Evolutionary conservation across 2,888 invertebrate genomes (phyloP).

Genomic region (Cinara cedri): DNA sequence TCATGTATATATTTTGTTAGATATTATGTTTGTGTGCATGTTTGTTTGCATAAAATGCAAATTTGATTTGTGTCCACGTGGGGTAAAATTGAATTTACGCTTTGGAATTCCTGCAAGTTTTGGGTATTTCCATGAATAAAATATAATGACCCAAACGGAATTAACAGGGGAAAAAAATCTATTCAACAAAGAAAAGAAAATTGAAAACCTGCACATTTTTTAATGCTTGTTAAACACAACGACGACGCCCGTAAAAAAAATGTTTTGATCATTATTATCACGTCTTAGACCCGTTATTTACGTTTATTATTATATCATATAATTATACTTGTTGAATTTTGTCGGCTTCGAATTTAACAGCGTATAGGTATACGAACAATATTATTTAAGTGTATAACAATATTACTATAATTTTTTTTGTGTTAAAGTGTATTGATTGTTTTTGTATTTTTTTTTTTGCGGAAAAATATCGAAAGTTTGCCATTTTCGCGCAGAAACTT

Average conservation of each 20-base stretch:
- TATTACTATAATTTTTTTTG: background rate
- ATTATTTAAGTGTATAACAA: too few relatives aligned
- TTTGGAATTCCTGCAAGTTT: constrained; percentile 1
- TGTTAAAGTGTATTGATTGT: background rate
- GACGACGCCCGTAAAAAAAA: background rate
- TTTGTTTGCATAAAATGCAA: constrained; percentile 46
- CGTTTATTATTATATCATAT: background rate
- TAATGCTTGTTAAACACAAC: background rate
- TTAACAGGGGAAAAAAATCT: background rate
- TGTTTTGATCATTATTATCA: constrained; percentile 23
- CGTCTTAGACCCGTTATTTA: background rate
- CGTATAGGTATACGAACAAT: too few relatives aligned
- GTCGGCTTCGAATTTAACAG: background rate
- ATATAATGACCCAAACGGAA: constrained; percentile 38
- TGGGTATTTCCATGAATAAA: constrained; percentile 46
- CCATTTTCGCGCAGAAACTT: too few relatives aligned
- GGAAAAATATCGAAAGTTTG: too few relatives aligned
- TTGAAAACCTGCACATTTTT: background rate
- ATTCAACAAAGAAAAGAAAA: background rate
- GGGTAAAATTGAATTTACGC: constrained; percentile 46
- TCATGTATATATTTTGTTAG: background rate
- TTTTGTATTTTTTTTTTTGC: too few relatives aligned
- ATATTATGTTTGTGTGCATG: background rate
- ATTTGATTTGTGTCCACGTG: constrained; percentile 43
- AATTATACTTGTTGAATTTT: background rate